These are phyloP conservation scores for Columba guinea DNA, from an alignment of 2,797 vertebrate species.

Conservation along the genomic window DNA sequence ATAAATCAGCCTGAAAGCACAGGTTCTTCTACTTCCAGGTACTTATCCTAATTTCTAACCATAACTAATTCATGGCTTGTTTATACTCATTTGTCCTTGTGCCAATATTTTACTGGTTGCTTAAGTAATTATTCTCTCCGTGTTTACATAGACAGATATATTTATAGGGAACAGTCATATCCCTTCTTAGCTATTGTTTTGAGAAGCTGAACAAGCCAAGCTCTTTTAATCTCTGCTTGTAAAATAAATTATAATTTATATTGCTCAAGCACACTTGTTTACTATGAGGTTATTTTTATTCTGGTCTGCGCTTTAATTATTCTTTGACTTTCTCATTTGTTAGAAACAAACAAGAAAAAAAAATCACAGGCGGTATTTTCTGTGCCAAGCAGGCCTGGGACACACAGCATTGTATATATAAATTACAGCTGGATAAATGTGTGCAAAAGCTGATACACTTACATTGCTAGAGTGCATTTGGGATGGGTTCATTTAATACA, in stretches of 20 bases:
- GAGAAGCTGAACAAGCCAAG: constrained; percentile 46
- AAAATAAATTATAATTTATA: constrained; percentile 63
- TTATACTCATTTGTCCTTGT: constrained; percentile 45
- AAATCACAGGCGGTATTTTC: background rate
- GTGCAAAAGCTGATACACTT: background rate
- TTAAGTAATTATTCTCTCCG: constrained; percentile 25
- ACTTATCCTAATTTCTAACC: constrained; percentile 21
- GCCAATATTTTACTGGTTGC: constrained; percentile 32
- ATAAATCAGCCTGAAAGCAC: background rate
- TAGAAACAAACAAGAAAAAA: background rate
- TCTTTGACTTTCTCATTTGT: constrained; percentile 24
- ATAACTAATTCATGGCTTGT: constrained; percentile 31
- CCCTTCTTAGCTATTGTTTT: constrained; percentile 36
- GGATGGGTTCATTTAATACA: background rate
- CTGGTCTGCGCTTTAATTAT: constrained; percentile 20
- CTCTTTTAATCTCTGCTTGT: constrained; percentile 42
- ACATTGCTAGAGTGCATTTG: background rate
- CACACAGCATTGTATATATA: background rate
- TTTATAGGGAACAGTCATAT: constrained; percentile 15
- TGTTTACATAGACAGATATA: constrained; percentile 36
- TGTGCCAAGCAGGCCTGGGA: background rate
- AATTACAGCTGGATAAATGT: background rate
- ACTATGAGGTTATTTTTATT: constrained; percentile 35
- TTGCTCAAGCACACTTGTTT: constrained; percentile 45
- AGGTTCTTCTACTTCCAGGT: background rate